A percentile compares a stretch with the other conserved stretches of the same genome.
phyloP scores from a whole-genome alignment of 2,888 invertebrate genomes.

The Bruchidius siliquastri region DNA sequence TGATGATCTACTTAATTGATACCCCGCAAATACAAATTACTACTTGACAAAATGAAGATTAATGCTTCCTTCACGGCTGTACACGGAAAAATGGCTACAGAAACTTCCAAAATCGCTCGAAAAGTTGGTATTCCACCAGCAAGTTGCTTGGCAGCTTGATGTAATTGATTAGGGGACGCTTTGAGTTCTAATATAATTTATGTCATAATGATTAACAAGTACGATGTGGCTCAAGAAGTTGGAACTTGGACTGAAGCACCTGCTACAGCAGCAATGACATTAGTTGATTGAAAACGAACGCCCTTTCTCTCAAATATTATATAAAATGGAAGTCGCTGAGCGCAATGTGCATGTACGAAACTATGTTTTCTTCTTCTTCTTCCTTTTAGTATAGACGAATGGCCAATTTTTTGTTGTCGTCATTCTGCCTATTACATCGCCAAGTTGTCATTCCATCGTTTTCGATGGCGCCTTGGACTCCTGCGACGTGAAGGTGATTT shows the following conservation, averaged over 20 bases:
- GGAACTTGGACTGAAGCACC: conserved; percentile 29
- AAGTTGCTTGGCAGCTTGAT: conserved; percentile 10
- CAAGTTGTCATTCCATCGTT: too few species aligned
- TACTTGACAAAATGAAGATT: conserved; percentile 26
- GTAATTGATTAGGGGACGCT: conserved; percentile 39
- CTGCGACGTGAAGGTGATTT: too few species aligned
- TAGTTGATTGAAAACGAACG: not conserved
- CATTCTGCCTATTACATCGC: too few species aligned
- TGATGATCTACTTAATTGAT: conserved; percentile 26
- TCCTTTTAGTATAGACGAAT: too few species aligned
- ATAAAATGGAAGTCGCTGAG: not conserved
- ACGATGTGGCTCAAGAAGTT: conserved; percentile 15
- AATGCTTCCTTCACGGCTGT: conserved; percentile 10
- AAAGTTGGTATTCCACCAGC: conserved; percentile 7
- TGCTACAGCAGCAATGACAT: conserved; percentile 27
- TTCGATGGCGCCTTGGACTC: too few species aligned
- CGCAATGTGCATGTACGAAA: too few species aligned
- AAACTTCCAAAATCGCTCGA: conserved; percentile 19
- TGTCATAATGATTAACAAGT: conserved; percentile 44
- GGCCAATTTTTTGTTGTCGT: too few species aligned
- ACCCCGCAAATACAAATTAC: conserved; percentile 24
- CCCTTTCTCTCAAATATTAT: not conserved
- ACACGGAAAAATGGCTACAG: conserved; percentile 11
- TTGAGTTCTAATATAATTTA: conserved; percentile 44
- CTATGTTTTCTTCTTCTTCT: too few species aligned